Evolutionary conservation across 1,140 invertebrate species (phyloP), one percentile per base, ranked within the genome.

Genomic region (Antheraea mylitta): DNA sequence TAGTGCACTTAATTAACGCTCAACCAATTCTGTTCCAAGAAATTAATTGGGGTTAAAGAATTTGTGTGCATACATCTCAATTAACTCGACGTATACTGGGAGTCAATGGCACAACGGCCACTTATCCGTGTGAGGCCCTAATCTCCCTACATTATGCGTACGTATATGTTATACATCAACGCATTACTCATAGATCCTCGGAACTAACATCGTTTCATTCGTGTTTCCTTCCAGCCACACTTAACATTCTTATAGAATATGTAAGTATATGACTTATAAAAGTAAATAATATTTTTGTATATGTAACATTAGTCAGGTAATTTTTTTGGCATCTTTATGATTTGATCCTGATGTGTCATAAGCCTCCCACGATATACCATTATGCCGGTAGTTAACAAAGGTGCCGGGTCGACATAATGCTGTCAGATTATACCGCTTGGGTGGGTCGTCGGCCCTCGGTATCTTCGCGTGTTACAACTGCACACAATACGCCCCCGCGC

Each of bases 251-350:
- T 19, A 11, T 22, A 10, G 19, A 61, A 9, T 22, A 22, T 22
- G 11, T 61, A 22, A 30, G 30, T 22, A 61, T 11, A 10, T 61
- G 4, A 30, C 11, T 9, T 10, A 7, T 61, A 61, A 13, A 30
- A 6, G 19, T n/a, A 18, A 85, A 83, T 85, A 83, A 86, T 85
- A 86, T 89, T 88, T 89, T 87, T 85, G 81, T 85, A 83, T 80
- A 76, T 79, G 78, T 77, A 76, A 79, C 86, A 78, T 83, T 77
- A 77, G 78, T 80, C 89, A 91, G 86, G 87, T 90, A 90, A 81
- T 87, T 86, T 87, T 89, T 90, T 90, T 89, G 84, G 85, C 87
- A 88, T 86, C 85, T 89, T 89, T 89, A 88, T 88, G 87, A 90
- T 90, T 85, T 85, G 75, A 89, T 90, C 86, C 82, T 89, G 86